Evolutionary conservation across 92 coral and sea anemone species (phyloP).

Genomic region (Porites lobata): DNA sequence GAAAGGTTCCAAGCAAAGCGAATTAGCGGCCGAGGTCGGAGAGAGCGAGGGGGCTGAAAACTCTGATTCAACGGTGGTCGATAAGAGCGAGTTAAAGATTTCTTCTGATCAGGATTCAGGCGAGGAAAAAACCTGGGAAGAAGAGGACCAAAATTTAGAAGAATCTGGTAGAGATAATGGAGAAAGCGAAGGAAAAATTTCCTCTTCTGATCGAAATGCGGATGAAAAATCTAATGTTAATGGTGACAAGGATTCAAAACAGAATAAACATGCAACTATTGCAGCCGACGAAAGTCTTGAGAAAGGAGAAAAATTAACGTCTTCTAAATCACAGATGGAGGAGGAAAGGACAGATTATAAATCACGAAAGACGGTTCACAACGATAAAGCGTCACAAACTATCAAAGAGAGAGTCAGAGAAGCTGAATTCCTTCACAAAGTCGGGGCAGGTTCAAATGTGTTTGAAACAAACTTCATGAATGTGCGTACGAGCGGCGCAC

Average conservation of each 20-base stretch:
- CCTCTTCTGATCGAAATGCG: neutral
- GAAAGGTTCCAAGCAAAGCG: neutral
- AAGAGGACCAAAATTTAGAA: neutral
- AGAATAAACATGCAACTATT: neutral
- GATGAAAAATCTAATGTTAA: neutral
- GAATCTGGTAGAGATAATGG: neutral
- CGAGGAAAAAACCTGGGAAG: neutral
- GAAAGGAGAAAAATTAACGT: neutral
- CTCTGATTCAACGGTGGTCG: neutral
- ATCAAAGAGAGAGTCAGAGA: constrained; percentile 25
- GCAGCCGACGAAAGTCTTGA: neutral
- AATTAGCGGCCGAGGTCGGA: neutral
- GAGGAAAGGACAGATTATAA: neutral
- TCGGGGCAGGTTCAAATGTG: constrained; percentile 39
- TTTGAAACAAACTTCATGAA: constrained; percentile 51
- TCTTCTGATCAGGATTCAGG: neutral
- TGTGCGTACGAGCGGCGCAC: constrained; percentile 46
- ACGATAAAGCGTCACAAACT: neutral
- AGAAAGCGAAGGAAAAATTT: neutral
- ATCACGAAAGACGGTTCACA: neutral
- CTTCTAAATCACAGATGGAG: neutral
- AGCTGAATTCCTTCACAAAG: constrained; percentile 21
- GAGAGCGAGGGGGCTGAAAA: neutral
- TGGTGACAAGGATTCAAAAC: neutral
- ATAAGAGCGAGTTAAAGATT: neutral